A percentile compares a stretch with the other conserved stretches of the same genome.
Conservation (phyloP, 2,888 invertebrate species). For the Ischnus inquisitorius region DNA sequence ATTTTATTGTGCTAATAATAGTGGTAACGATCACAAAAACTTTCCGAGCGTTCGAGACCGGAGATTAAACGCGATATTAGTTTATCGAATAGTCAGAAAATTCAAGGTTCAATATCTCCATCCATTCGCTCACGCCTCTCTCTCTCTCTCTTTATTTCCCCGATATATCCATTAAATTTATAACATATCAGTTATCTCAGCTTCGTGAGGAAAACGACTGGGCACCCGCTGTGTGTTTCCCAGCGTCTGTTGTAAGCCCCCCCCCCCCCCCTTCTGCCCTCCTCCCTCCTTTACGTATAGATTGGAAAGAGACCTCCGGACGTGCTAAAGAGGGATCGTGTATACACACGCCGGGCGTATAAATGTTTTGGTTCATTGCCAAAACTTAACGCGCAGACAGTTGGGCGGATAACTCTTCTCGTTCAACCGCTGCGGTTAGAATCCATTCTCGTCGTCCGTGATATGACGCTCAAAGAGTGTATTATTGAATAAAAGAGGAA, state of each 20-base stretch:
- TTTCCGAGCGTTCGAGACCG: background rate
- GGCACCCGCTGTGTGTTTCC: background rate
- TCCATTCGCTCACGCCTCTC: background rate
- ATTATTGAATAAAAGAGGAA: constrained; percentile 22
- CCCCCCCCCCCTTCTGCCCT: no score
- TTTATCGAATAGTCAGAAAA: constrained; percentile 8
- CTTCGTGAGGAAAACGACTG: background rate
- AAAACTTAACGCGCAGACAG: constrained; percentile 83
- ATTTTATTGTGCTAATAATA: background rate
- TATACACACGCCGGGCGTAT: constrained; percentile 31
- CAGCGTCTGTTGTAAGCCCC: background rate
- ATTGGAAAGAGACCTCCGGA: constrained; percentile 13
- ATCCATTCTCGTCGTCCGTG: background rate
- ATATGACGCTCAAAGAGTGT: constrained; percentile 38
- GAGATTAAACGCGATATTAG: background rate
- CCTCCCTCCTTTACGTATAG: no score
- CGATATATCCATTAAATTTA: background rate
- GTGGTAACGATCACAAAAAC: background rate
- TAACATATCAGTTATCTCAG: constrained; percentile 27
- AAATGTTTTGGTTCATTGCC: constrained; percentile 79
- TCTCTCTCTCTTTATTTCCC: background rate
- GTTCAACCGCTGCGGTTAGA: constrained; percentile 14
- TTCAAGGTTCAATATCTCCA: constrained; percentile 4
- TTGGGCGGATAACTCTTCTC: constrained; percentile 80
- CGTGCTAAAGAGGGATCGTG: background rate